These are phyloP conservation scores for Metridium senile DNA, from an alignment of 92 coral and sea anemone species.

Conservation along the genomic window DNA sequence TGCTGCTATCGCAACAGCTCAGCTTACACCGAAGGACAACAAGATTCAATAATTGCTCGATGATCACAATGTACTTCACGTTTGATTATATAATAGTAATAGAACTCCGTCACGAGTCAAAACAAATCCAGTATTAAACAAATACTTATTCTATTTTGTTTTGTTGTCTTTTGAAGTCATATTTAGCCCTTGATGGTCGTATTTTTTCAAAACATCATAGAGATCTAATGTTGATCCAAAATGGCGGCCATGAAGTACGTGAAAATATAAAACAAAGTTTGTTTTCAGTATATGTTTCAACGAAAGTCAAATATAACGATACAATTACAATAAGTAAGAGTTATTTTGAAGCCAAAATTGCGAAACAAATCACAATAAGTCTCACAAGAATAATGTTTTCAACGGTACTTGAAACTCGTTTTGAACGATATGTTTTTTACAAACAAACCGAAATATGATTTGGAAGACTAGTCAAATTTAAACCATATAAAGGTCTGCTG, in stretches of 20 bases:
- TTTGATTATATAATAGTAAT: not conserved
- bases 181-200: not conserved
- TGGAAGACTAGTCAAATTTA: too few species aligned
- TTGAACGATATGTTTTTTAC: too few species aligned
- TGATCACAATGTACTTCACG: not conserved
- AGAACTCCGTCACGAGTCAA: not conserved
- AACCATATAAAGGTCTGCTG: too few species aligned
- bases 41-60: too few species aligned
- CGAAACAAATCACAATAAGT: slow-evolving; percentile 10
- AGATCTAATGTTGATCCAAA: not conserved
- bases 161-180: not conserved
- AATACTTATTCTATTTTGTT: not conserved
- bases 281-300: not conserved
- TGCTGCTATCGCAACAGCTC: too few species aligned
- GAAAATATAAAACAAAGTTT: not conserved
- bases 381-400: too few species aligned
- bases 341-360: not conserved
- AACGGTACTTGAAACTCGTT: too few species aligned
- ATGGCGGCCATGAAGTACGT: not conserved
- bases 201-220: not conserved
- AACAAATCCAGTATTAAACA: slow-evolving; percentile 2
- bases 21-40: too few species aligned
- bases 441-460: too few species aligned
- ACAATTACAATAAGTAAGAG: not conserved
- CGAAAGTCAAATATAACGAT: not conserved